phyloP scores from a whole-genome alignment of 2,797 vertebrate genomes.

The Mus spretus region DNA sequence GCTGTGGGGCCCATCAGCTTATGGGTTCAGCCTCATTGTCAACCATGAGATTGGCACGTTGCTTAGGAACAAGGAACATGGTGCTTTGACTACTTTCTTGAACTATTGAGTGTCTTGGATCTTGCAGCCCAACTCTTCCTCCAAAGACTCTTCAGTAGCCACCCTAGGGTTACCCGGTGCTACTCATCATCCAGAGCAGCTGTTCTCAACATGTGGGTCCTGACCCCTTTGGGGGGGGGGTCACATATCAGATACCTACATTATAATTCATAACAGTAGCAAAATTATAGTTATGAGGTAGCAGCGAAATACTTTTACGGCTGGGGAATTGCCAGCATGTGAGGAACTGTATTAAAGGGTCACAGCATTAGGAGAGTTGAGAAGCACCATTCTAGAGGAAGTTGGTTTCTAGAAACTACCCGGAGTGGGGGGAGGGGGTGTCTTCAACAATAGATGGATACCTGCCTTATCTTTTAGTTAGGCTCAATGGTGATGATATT shows the following conservation, averaged over 20 bases:
- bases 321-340: neutral
- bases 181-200: neutral
- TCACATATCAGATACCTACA: neutral
- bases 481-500: neutral
- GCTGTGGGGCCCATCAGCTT: neutral
- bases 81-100: constrained; percentile 10
- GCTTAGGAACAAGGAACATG: neutral
- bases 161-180: neutral
- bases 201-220: neutral
- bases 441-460: neutral
- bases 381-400: neutral
- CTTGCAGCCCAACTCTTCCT: neutral
- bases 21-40: constrained; percentile 1
- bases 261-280: neutral
- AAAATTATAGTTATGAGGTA: neutral
- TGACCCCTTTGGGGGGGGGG: neutral
- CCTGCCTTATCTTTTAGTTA: constrained; percentile 15
- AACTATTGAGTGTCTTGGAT: neutral
- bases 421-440: neutral
- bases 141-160: neutral
- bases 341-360: neutral
- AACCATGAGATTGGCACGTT: neutral
- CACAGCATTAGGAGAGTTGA: neutral
- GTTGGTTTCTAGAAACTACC: neutral
- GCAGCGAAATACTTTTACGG: neutral